A percentile compares a stretch with the other conserved stretches of the same genome.
Conservation (phyloP, 2,113 vertebrate genomes). For the Cettia cetti region DNA sequence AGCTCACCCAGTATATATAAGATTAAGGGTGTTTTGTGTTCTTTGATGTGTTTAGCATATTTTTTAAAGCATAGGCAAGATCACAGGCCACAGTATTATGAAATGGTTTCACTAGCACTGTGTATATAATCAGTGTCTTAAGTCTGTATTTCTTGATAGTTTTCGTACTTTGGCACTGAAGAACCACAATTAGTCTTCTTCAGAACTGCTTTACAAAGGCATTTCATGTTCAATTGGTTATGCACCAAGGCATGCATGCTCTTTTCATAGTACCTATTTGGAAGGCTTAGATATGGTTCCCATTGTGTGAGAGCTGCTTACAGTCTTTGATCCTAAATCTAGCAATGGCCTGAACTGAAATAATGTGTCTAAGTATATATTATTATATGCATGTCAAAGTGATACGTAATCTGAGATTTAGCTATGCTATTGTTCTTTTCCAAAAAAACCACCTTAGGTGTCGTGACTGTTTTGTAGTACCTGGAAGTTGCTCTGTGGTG, state of each 20-base stretch:
- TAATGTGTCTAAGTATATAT: neutral
- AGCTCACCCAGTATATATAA: neutral
- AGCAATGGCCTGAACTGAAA: neutral
- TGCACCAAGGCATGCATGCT: neutral
- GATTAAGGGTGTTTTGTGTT: neutral
- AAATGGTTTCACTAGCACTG: neutral
- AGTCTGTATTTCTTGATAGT: neutral
- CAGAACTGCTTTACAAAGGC: neutral
- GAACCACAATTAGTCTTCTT: neutral
- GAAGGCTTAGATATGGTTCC: neutral
- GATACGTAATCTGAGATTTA: neutral
- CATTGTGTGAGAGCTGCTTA: slow-evolving; percentile 1
- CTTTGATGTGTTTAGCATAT: neutral
- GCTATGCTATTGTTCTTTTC: neutral
- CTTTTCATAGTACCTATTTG: neutral
- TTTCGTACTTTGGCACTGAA: neutral
- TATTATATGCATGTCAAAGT: neutral
- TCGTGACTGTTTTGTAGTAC: neutral
- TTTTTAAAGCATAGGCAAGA: neutral
- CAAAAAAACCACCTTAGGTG: neutral
- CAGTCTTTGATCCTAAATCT: slow-evolving; percentile 40
- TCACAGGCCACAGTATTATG: neutral
- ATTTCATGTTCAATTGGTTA: slow-evolving; percentile 36
- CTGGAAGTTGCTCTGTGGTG: neutral
- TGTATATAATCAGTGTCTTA: neutral